These are phyloP conservation scores for Patella depressa DNA, from an alignment of 2,888 invertebrate species.

Conservation along the genomic window DNA sequence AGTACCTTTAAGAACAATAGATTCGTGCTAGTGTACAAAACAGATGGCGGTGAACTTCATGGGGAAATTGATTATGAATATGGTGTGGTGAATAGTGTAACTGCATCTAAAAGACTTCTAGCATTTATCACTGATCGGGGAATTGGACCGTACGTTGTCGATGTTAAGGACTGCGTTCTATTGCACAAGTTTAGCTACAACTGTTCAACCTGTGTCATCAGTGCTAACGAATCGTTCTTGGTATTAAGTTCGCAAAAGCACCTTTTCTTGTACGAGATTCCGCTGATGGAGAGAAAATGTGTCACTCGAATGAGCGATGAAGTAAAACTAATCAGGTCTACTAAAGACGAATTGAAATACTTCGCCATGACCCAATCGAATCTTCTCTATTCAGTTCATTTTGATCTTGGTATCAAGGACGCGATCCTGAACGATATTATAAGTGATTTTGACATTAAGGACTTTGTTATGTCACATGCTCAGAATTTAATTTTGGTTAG, in stretches of 20 bases:
- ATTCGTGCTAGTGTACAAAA: constrained; percentile 49
- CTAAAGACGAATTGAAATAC: constrained; percentile 46
- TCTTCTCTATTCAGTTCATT: constrained; percentile 47
- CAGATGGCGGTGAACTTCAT: constrained; percentile 56
- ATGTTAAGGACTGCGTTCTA: constrained; percentile 50
- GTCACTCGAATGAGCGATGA: constrained; percentile 52
- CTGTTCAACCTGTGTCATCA: constrained; percentile 55
- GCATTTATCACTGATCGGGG: constrained; percentile 54
- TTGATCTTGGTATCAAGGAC: constrained; percentile 51
- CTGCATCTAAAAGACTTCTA: constrained; percentile 54
- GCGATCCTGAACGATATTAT: constrained; percentile 46
- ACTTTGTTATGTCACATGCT: constrained; percentile 46
- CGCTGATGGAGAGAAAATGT: constrained; percentile 57
- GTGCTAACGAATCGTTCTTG: constrained; percentile 51
- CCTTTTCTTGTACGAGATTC: constrained; percentile 53
- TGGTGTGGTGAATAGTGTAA: constrained; percentile 40
- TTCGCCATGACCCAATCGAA: constrained; percentile 54
- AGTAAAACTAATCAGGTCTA: constrained; percentile 52
- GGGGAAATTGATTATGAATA: constrained; percentile 52
- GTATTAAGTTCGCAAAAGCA: constrained; percentile 52
- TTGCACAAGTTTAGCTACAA: constrained; percentile 58
- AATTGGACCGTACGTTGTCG: constrained; percentile 56
- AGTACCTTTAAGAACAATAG: constrained; percentile 55
- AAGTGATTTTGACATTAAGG: constrained; percentile 52
- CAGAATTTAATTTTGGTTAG: constrained; percentile 51